Evolutionary conservation across 2,113 vertebrate genomes (phyloP).

Genomic region (Cinclus cinclus): DNA sequence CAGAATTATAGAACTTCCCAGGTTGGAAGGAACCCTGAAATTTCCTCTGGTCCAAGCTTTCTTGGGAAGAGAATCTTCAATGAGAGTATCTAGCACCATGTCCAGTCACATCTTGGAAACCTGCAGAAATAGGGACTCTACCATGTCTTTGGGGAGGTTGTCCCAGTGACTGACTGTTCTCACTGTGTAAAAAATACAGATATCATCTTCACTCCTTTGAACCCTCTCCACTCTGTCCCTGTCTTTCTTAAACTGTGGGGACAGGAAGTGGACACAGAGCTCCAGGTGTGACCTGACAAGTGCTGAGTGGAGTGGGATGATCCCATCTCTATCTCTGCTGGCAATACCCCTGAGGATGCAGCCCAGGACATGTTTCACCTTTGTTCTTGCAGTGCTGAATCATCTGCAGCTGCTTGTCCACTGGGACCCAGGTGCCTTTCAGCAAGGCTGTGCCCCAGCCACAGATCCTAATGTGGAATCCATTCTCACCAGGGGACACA

Average conservation of each 20-base stretch:
- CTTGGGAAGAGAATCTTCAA: neutral
- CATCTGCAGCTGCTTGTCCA: neutral
- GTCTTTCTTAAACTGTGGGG: no score
- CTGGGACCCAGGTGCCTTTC: neutral
- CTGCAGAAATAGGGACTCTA: neutral
- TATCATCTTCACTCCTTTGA: neutral
- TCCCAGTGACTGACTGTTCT: neutral
- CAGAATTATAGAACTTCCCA: neutral
- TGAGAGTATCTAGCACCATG: neutral
- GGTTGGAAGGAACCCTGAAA: neutral
- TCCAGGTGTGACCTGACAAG: neutral
- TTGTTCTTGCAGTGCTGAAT: neutral
- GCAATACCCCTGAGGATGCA: rapidly evolving
- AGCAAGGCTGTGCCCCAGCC: neutral
- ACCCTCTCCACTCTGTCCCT: neutral
- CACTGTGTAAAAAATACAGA: neutral
- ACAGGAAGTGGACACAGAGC: neutral
- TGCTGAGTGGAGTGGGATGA: no score
- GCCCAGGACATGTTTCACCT: neutral
- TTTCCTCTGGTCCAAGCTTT: neutral
- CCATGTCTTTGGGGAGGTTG: neutral
- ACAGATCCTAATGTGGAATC: neutral
- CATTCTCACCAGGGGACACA: no score
- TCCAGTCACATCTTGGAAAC: neutral
- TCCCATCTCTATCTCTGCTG: neutral